These are phyloP conservation scores for Empis livida DNA, from an alignment of 2,888 invertebrate genomes.

Conservation along the genomic window DNA sequence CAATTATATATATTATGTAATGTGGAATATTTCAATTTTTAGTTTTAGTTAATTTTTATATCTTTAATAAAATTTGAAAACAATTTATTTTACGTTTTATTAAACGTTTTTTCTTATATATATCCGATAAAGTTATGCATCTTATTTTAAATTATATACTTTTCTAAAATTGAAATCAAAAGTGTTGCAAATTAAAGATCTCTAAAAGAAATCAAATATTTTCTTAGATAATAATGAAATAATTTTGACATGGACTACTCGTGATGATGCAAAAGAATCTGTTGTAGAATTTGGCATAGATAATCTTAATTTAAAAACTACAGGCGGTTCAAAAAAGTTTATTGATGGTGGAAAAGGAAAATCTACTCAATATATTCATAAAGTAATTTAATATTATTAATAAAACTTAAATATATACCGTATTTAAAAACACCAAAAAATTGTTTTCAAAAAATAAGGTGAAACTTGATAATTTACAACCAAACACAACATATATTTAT, in stretches of 20 bases:
- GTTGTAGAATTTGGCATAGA: slow-evolving; percentile 61
- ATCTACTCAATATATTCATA: slow-evolving; percentile 63
- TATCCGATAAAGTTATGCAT: too few relatives aligned
- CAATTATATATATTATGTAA: too few relatives aligned
- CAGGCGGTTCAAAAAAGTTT: slow-evolving; percentile 48
- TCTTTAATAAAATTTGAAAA: too few relatives aligned
- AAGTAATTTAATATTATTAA: slow-evolving; percentile 43
- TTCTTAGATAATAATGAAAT: slow-evolving; percentile 45
- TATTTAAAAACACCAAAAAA: too few relatives aligned
- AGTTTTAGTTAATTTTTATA: too few relatives aligned
- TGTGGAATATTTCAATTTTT: too few relatives aligned
- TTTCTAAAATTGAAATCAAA: too few relatives aligned
- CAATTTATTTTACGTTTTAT: too few relatives aligned
- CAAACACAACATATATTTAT: slow-evolving; percentile 58
- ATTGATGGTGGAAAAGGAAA: slow-evolving; percentile 56
- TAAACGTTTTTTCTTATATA: too few relatives aligned
- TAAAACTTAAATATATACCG: too few relatives aligned
- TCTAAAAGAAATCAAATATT: not conserved
- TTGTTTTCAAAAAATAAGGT: slow-evolving; percentile 21
- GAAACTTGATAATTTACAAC: slow-evolving; percentile 43
- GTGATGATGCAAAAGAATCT: slow-evolving; percentile 50
- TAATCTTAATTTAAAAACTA: slow-evolving; percentile 39
- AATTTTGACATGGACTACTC: slow-evolving; percentile 73
- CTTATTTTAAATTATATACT: too few relatives aligned
- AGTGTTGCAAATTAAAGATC: not conserved